Evolutionary conservation across 2,113 vertebrate genomes (phyloP).

Genomic region (Oceanodroma tethys): DNA sequence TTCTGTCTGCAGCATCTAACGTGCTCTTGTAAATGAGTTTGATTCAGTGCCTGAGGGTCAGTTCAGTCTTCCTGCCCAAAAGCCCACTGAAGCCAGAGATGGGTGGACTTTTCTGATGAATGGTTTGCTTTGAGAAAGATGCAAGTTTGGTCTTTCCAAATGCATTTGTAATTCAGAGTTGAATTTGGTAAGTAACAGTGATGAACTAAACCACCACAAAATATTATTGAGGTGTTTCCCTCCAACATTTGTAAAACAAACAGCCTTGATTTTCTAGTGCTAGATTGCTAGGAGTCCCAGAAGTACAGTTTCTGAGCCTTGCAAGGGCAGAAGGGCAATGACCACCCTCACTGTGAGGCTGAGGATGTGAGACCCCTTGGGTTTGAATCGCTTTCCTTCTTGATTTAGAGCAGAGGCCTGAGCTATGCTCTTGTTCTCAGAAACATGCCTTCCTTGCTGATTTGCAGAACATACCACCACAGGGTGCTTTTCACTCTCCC

Average conservation of each 20-base stretch:
- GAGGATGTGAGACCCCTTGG: neutral
- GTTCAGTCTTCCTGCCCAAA: neutral
- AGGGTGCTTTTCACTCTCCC: neutral
- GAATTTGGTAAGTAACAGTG: neutral
- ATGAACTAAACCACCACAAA: neutral
- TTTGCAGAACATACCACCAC: neutral
- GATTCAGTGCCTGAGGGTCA: neutral
- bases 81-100: neutral
- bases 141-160: neutral
- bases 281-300: neutral
- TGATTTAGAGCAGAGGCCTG: neutral
- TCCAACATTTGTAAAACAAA: neutral
- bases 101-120: neutral
- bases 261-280: neutral
- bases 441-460: neutral
- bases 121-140: neutral
- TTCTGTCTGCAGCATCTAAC: neutral
- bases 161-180: neutral
- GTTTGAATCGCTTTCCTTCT: neutral
- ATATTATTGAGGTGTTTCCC: neutral
- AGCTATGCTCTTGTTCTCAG: neutral
- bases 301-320: neutral
- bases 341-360: neutral
- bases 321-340: neutral
- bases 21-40: neutral